Evolutionary conservation across 2,797 vertebrate species (phyloP).

Genomic region (Chaetophractus vellerosus): DNA sequence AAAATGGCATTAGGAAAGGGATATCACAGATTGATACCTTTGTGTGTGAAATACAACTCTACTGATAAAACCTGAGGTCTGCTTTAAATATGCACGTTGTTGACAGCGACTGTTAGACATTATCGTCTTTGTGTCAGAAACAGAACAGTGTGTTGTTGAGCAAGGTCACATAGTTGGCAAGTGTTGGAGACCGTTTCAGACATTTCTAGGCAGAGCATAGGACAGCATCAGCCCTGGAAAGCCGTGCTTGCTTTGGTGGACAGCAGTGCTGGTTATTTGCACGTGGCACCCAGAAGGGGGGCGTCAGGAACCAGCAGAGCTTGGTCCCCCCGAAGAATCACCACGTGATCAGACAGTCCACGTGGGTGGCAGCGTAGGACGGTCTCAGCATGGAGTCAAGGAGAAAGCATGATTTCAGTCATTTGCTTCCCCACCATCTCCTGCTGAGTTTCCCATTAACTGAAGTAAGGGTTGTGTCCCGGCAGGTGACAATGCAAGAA

Average conservation of each 20-base stretch:
- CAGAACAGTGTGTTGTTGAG: not conserved
- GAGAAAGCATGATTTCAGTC: accelerated
- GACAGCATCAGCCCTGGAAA: not conserved
- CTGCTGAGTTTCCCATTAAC: not conserved
- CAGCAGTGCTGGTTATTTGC: no score
- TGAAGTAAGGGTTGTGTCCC: not conserved
- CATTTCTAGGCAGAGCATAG: not conserved
- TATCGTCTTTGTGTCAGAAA: not conserved
- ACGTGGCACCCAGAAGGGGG: not conserved
- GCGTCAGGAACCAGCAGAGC: not conserved
- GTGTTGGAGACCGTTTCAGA: not conserved
- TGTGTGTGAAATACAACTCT: not conserved
- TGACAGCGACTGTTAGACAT: not conserved
- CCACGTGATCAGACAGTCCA: accelerated
- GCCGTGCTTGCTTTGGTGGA: no score
- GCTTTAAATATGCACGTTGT: not conserved
- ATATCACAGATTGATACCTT: not conserved
- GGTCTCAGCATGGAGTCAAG: not conserved
- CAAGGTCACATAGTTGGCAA: not conserved
- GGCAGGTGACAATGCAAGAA: not conserved
- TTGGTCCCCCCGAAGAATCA: not conserved
- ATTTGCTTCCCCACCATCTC: not conserved
- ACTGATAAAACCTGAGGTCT: not conserved
- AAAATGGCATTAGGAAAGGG: not conserved
- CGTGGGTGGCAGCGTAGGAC: no score